Evolutionary conservation across 2,888 invertebrate genomes (phyloP), one percentile per base, ranked within the genome.

Genomic region (Heliconius ismenius): DNA sequence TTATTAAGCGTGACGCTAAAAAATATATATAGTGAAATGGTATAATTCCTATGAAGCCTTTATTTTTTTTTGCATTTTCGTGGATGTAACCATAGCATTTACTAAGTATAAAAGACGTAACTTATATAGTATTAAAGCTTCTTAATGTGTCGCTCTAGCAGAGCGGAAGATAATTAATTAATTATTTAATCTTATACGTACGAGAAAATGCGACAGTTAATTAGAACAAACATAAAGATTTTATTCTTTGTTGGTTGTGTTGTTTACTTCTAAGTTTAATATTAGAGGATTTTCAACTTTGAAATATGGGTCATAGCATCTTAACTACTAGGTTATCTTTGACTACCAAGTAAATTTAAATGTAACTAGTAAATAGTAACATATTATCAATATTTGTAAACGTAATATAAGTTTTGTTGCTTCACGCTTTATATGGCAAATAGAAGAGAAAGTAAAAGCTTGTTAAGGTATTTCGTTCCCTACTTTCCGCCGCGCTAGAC

Each of bases 41-140:
- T 15, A 18, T 18, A 49, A 15, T 49, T 49, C 4, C 49, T 49
- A 63, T 18, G 1, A 18, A 28, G 2, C 0, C 13, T 11, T 11
- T 65, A 11, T 36, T 36, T 65, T n/a, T 65, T 24, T 36, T 21
- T 11, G 36, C 11, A 10, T n/a, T 24, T 36, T 11, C 36, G 4
- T 13, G 10, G 21, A 39, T 11, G 1, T 64, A 21, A 24, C 11
- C n/a, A 4, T 3, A 21, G 36, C 36, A 36, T n/a, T 2, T 28
- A 32, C n/a, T 11, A 65, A 39, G 24, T 65, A 65, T 13, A 36
- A n/a, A 39, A 65, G n/a, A 67, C 67, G 32, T 70, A 36, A 58
- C 70, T 32, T 70, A 58, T 70, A 32, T 70, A 58, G 32, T 36
- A 70, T 70, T 54, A 70, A 70, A 58, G 32, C 70, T 70, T 28